Evolutionary conservation across 2,113 vertebrate species (phyloP).

Genomic region (Clinocottus analis): DNA sequence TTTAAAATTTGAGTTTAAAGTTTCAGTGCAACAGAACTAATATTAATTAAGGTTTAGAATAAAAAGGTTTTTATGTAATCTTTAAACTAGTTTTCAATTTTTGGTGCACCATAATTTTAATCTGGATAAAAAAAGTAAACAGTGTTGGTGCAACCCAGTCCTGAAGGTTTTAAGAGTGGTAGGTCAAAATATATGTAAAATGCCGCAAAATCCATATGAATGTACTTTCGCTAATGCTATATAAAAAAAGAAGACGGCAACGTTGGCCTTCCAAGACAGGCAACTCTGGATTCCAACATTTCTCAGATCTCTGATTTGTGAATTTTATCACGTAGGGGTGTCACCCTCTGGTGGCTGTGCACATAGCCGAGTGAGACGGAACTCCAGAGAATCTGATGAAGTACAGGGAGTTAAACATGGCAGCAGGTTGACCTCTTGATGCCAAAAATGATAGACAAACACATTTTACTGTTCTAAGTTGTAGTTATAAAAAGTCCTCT

Average conservation of each 20-base stretch:
- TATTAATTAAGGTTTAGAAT: background rate
- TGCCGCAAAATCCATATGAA: background rate
- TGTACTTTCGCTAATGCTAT: background rate
- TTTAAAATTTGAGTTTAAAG: background rate
- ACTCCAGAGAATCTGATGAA: background rate
- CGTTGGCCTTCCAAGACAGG: background rate
- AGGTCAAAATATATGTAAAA: background rate
- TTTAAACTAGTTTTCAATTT: background rate
- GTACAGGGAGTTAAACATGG: background rate
- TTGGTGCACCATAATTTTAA: background rate
- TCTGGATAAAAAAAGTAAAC: background rate
- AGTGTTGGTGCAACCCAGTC: background rate
- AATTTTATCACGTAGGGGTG: background rate
- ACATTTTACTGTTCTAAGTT: background rate
- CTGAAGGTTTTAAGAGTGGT: background rate
- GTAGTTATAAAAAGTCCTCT: background rate
- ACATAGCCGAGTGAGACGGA: background rate
- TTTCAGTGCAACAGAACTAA: background rate
- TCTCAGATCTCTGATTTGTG: background rate
- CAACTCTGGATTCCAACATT: background rate
- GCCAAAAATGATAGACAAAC: background rate
- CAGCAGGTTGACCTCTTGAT: background rate
- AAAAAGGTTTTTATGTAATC: background rate
- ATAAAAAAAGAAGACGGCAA: background rate
- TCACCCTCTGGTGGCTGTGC: slow-evolving; percentile 16